Conservation (phyloP, 2,113 vertebrate species). For the Brachyistius frenatus region DNA sequence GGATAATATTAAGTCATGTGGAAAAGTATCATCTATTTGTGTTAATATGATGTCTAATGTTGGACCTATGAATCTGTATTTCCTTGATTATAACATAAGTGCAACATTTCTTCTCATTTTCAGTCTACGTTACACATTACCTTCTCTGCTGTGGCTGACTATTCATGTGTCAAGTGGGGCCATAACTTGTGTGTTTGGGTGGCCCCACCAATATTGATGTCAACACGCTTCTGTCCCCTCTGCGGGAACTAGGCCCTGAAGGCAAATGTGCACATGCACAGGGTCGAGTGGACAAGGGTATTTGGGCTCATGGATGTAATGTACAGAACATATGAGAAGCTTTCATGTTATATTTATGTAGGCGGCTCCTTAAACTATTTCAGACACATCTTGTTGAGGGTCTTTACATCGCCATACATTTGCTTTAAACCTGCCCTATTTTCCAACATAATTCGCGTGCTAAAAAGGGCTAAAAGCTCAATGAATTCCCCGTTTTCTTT, state of each 20-base stretch:
- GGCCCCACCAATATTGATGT: slow-evolving; percentile 60
- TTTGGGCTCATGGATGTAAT: slow-evolving; percentile 60
- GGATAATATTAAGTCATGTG: neutral
- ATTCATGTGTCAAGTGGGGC: slow-evolving; percentile 77
- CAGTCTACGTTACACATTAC: neutral
- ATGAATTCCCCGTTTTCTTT: neutral
- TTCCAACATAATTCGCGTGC: slow-evolving; percentile 6
- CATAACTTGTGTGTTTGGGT: slow-evolving; percentile 63
- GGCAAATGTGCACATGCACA: slow-evolving; percentile 75
- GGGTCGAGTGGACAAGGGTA: slow-evolving; percentile 69
- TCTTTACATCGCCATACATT: slow-evolving; percentile 3
- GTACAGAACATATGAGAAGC: slow-evolving; percentile 24
- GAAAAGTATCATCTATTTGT: slow-evolving; percentile 3
- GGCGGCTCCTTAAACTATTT: slow-evolving; percentile 11
- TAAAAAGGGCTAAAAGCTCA: slow-evolving; percentile 42
- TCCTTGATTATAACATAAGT: neutral
- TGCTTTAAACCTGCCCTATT: slow-evolving; percentile 1
- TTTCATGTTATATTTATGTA: slow-evolving; percentile 19
- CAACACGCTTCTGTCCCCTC: slow-evolving; percentile 68
- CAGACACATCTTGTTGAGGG: neutral
- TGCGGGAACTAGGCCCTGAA: slow-evolving; percentile 50
- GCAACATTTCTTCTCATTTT: slow-evolving; percentile 7
- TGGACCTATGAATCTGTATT: neutral
- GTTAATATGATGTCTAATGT: neutral
- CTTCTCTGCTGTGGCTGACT: slow-evolving; percentile 47